Base-by-base conservation (phyloP, 2,888 invertebrate species). In the Dasypogon diadema region DNA sequence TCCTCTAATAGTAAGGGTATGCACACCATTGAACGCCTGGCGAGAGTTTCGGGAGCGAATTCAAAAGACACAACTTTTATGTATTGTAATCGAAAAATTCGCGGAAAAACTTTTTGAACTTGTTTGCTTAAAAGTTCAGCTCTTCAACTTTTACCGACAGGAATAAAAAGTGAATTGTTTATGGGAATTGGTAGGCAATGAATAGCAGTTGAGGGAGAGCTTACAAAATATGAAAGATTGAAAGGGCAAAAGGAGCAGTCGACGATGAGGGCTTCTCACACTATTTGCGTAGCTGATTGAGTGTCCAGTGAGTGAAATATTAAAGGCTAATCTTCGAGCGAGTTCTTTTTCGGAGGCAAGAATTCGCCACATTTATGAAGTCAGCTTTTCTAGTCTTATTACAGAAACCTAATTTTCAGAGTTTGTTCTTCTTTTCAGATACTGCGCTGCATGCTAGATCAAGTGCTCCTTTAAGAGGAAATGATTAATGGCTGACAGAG, bases 51-150 rank as follows among this genome's bases (percentile, higher is more conserved):
- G 34, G 54, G 70, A 54, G 30, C 34, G 21, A 30, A 54, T 70
- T 54, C 37, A 70, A 70, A 56, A 34, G 51, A 54, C 48, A 21
- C 70, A 70, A 37, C 54, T 70, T 70, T 70, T 70, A 54, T 70
- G 58, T 70, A 77, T 77, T 77, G 74, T 77, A 77, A 77, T 70
- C 60, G 75, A 77, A 77, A 77, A 76, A 76, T 56, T 73, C 73
- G 56, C 56, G 73, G 73, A 73, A 73, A 70, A 73, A 73, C 73
- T 73, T 73, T 56, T 73, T 73, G 55, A 73, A 73, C 73, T 74
- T 76, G 74, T 76, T 70, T 77, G 70, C 58, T 77, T 75, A 75
- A 77, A 75, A 76, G 73, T 73, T 76, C 46, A 65, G 65, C 51
- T 60, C 54, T 26, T 55, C 56, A 76, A 76, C 24, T 54, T 76